Conservation (phyloP, 2,888 invertebrate species). For the Drosophila parthenogenetica region DNA sequence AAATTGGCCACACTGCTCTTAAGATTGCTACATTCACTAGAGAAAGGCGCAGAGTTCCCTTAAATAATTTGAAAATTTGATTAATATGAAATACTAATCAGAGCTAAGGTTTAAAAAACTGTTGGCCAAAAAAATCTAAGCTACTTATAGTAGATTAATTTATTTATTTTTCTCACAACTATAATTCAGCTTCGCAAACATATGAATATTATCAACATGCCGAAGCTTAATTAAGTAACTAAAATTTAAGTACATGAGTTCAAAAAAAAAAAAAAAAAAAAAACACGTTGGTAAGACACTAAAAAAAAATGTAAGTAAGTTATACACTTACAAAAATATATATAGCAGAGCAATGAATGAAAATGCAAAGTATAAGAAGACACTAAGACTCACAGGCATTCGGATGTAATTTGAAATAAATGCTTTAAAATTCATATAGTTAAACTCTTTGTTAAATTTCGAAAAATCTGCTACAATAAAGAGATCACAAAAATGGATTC, state of each 20-base stretch:
- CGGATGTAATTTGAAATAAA: conserved; percentile 5
- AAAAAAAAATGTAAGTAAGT: no score
- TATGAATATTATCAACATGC: background rate
- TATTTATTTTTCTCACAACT: no score
- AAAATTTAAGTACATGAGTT: background rate
- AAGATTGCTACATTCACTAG: no score
- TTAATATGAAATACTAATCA: no score
- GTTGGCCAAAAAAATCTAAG: no score
- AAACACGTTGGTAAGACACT: no score
- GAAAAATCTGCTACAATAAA: conserved; percentile 36
- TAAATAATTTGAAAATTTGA: no score
- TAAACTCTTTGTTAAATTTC: conserved; percentile 9
- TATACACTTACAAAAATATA: background rate
- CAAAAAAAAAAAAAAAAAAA: no score
- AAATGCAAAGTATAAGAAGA: conserved; percentile 10
- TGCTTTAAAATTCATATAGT: background rate
- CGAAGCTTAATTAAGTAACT: background rate
- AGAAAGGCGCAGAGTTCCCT: no score
- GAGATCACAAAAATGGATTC: conserved; percentile 3
- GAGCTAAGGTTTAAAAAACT: no score
- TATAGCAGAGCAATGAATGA: conserved; percentile 11
- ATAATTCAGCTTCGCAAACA: background rate
- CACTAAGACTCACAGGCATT: conserved; percentile 22
- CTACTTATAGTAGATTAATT: no score
- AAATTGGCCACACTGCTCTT: no score